A percentile compares a stretch with the other conserved stretches of the same genome.
phyloP scores from a whole-genome alignment of 2,888 invertebrate species.

The Philonicus albiceps region DNA sequence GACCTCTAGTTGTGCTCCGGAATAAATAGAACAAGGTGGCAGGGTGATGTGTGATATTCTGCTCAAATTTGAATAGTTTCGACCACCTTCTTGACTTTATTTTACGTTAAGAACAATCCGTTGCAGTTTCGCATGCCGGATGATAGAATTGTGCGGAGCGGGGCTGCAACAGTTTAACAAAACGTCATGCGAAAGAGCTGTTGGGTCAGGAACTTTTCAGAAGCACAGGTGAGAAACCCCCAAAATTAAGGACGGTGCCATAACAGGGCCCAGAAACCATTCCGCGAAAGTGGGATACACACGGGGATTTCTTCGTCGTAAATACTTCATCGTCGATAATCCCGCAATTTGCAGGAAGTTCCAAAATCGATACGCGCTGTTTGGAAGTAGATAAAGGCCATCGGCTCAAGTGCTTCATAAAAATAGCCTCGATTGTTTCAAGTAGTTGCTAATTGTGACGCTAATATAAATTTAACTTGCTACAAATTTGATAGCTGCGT shows the following conservation, averaged over 20 bases:
- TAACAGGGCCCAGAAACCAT: background rate
- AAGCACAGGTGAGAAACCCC: background rate
- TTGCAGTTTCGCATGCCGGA: background rate
- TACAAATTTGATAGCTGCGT: background rate
- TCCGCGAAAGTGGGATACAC: background rate
- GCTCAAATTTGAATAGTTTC: constrained; percentile 27
- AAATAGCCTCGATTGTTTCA: constrained; percentile 5
- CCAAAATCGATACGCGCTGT: constrained; percentile 4
- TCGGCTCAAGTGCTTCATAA: background rate
- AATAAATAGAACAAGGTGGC: constrained; percentile 3
- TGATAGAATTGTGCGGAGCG: background rate
- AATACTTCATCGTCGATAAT: background rate
- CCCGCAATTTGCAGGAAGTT: constrained; percentile 10
- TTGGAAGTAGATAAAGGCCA: background rate
- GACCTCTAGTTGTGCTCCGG: background rate
- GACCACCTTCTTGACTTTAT: background rate
- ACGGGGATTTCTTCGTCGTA: background rate
- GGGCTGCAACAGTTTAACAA: background rate
- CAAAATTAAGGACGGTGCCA: background rate
- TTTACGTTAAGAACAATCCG: background rate
- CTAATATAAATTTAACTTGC: background rate
- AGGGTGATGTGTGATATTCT: background rate
- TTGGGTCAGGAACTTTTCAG: background rate
- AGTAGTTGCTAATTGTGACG: background rate
- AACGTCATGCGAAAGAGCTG: background rate